Evolutionary conservation across 2,113 vertebrate species (phyloP).

Genomic region (Turnix velox): DNA sequence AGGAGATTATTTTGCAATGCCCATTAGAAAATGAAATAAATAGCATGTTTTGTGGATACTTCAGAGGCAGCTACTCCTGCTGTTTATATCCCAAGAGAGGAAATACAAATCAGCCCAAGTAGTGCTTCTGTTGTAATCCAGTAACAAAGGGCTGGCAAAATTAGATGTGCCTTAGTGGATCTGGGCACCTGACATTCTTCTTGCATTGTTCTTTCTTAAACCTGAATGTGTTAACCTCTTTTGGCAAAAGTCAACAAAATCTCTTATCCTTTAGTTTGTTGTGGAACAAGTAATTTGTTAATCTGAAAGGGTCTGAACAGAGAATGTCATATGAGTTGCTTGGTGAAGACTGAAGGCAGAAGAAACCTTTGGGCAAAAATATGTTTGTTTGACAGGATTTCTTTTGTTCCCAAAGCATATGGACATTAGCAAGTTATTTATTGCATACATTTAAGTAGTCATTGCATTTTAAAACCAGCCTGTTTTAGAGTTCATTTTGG

Average conservation of each 20-base stretch:
- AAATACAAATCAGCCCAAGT: neutral
- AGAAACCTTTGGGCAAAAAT: neutral
- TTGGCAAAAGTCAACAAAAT: neutral
- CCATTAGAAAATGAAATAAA: neutral
- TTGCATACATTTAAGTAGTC: neutral
- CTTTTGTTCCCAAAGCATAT: neutral
- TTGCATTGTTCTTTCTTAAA: rapidly evolving
- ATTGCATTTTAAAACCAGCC: neutral
- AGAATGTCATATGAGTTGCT: neutral
- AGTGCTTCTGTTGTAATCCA: rapidly evolving
- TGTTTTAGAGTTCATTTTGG: neutral
- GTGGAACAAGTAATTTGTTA: neutral
- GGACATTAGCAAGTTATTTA: neutral
- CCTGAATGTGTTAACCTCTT: neutral
- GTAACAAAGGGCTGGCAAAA: neutral
- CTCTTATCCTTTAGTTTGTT: neutral
- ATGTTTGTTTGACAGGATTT: neutral
- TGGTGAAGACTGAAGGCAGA: neutral
- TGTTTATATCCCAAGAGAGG: neutral
- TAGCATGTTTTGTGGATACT: neutral
- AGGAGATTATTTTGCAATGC: neutral
- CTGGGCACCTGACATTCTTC: neutral
- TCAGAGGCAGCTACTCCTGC: neutral
- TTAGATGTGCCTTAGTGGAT: rapidly evolving
- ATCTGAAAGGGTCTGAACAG: neutral